phyloP scores from a whole-genome alignment of 2,888 invertebrate species.

The Xanthorhoe designata region DNA sequence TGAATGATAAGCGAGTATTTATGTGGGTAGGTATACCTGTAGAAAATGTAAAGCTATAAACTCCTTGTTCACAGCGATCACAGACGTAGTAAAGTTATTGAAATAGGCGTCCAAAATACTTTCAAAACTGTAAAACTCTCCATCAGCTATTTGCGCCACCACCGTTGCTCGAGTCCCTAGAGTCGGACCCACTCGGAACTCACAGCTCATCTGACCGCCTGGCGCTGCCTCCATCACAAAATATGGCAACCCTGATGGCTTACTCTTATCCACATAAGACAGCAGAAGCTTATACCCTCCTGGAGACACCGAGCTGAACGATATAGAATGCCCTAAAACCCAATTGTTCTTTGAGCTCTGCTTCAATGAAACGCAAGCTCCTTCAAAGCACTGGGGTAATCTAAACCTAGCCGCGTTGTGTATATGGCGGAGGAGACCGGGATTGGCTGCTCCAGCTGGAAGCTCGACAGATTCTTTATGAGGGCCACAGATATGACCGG shows the following conservation, averaged over 20 bases:
- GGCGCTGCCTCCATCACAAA: constrained; percentile 81
- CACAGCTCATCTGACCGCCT: constrained; percentile 78
- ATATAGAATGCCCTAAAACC: constrained; percentile 73
- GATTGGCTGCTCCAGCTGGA: constrained; percentile 66
- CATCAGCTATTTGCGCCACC: constrained; percentile 74
- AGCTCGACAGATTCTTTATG: constrained; percentile 56
- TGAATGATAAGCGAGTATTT: not conserved
- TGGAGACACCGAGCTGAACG: constrained; percentile 80
- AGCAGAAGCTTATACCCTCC: constrained; percentile 76
- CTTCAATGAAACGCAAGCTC: constrained; percentile 71
- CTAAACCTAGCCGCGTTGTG: constrained; percentile 76
- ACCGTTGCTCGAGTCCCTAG: constrained; percentile 68
- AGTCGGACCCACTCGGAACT: constrained; percentile 73
- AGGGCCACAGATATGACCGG: constrained; percentile 49
- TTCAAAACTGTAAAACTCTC: constrained; percentile 74
- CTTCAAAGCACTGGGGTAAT: constrained; percentile 80
- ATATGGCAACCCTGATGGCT: constrained; percentile 66
- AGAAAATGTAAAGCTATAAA: constrained; percentile 78
- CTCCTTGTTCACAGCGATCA: constrained; percentile 78
- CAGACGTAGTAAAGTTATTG: constrained; percentile 68
- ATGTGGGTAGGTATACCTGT: constrained; percentile 56
- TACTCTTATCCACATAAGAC: constrained; percentile 70
- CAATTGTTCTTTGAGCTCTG: constrained; percentile 68
- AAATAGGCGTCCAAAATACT: constrained; percentile 77
- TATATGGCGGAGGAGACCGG: constrained; percentile 75